phyloP scores from a whole-genome alignment of 2,888 invertebrate species.

The Drosophila conformis region DNA sequence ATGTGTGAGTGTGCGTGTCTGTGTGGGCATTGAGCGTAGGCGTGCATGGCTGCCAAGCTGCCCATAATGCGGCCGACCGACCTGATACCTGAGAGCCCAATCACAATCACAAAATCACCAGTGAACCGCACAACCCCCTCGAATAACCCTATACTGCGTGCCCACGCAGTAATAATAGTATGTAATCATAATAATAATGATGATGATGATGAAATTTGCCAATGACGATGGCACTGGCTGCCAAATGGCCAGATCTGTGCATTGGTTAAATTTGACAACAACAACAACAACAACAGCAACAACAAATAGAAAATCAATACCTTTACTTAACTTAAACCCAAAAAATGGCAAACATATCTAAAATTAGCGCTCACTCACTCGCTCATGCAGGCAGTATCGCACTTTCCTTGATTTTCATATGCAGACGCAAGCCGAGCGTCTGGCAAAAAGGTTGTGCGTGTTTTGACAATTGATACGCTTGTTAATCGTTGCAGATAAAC shows the following conservation, averaged over 20 bases:
- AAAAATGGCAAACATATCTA: slow-evolving; percentile 51
- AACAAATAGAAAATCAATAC: slow-evolving; percentile 64
- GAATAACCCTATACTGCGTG: not conserved
- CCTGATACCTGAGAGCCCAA: slow-evolving; percentile 59
- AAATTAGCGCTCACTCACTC: slow-evolving; percentile 56
- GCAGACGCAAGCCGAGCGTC: slow-evolving; percentile 38
- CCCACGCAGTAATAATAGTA: slow-evolving; percentile 66
- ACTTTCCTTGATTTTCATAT: slow-evolving; percentile 11
- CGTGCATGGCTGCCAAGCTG: slow-evolving; percentile 29
- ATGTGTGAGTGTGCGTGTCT: slow-evolving; percentile 3
- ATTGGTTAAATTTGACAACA: slow-evolving; percentile 39
- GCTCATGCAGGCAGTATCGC: slow-evolving; percentile 11
- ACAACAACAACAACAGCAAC: slow-evolving; percentile 16
- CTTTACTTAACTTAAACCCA: slow-evolving; percentile 44
- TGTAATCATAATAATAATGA: slow-evolving; percentile 55
- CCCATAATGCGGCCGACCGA: slow-evolving; percentile 38
- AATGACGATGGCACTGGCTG: slow-evolving; percentile 41
- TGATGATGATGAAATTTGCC: slow-evolving; percentile 35
- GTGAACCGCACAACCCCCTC: slow-evolving; percentile 22
- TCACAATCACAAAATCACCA: slow-evolving; percentile 52
- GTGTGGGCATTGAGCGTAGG: slow-evolving; percentile 11
- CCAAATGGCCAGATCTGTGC: slow-evolving; percentile 38
- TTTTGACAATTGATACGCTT: slow-evolving; percentile 57
- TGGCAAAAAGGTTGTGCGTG: slow-evolving; percentile 53
- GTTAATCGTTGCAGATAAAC: slow-evolving; percentile 76